These are phyloP conservation scores for Dufourea novaeangliae DNA, from an alignment of 1,140 invertebrate genomes.

Conservation along the genomic window DNA sequence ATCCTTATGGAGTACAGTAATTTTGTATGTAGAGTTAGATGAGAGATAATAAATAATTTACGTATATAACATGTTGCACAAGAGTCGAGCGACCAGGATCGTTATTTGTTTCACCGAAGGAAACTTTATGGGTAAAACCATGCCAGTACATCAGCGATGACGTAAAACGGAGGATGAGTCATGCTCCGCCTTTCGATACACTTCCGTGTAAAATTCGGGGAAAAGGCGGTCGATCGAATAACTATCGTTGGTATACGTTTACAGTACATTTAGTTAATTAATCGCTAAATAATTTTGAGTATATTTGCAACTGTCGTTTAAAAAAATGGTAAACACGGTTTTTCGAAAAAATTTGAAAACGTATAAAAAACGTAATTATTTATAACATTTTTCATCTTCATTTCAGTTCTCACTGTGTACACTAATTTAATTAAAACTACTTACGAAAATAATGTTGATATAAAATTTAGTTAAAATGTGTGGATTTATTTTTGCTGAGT, in stretches of 20 bases:
- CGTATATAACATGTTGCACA: not conserved
- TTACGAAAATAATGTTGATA: too few species aligned
- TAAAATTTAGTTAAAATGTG: too few species aligned
- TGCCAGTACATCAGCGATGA: conserved; percentile 3
- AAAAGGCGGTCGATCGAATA: not conserved
- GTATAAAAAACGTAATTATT: not conserved
- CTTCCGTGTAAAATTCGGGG: not conserved
- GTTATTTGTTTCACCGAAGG: conserved; percentile 4
- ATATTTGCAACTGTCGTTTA: not conserved
- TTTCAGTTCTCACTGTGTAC: too few species aligned
- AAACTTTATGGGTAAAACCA: not conserved
- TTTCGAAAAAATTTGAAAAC: not conserved
- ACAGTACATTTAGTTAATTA: not conserved
- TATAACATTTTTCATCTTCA: not conserved
- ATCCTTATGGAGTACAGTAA: not conserved
- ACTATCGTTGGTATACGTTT: not conserved
- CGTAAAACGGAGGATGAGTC: conserved; percentile 12
- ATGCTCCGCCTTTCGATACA: not conserved
- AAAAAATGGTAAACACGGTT: not conserved
- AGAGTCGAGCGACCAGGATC: conserved; percentile 17
- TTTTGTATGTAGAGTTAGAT: not conserved
- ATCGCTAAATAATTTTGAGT: not conserved
- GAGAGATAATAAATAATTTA: conserved; percentile 18
- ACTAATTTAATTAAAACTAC: too few species aligned
- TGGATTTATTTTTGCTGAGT: not conserved